Evolutionary conservation across 2,797 vertebrate species (phyloP).

Genomic region (Typhlichthys eigenmanni): DNA sequence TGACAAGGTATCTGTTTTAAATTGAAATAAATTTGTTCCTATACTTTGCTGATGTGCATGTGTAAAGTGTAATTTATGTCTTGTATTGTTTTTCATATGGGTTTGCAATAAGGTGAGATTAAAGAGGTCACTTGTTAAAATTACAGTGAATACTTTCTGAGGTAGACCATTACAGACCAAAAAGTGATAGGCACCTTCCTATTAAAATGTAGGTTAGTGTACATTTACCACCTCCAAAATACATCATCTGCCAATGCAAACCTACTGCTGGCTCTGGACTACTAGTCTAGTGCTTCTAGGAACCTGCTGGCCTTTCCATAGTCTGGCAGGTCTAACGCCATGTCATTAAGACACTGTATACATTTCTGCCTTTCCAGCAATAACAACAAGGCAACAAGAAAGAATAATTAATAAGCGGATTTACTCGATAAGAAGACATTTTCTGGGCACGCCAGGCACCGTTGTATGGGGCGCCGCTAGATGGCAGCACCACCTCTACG

Average conservation of each 20-base stretch:
- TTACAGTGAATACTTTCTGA: too few species aligned
- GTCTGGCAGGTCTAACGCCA: too few species aligned
- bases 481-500: conserved; percentile 62
- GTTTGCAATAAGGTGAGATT: too few species aligned
- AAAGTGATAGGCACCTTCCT: conserved; percentile 2
- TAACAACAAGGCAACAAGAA: too few species aligned
- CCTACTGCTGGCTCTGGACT: too few species aligned
- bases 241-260: conserved; percentile 12
- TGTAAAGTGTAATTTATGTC: conserved; percentile 51
- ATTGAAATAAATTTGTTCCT: conserved; percentile 99
- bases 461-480: conserved; percentile 34
- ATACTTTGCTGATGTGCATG: conserved; percentile 81
- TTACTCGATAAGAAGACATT: too few species aligned
- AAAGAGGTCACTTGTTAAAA: too few species aligned
- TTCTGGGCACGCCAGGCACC: neutral
- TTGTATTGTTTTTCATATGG: neutral
- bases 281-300: too few species aligned
- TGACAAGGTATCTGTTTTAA: conserved; percentile 96
- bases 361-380: too few species aligned
- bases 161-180: conserved; percentile 5
- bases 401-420: too few species aligned
- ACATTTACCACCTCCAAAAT: conserved; percentile 55
- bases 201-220: conserved; percentile 51
- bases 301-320: too few species aligned
- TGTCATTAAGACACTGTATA: too few species aligned